These are phyloP conservation scores for Lagodon rhomboides DNA, from an alignment of 2,797 vertebrate genomes.

Conservation along the genomic window DNA sequence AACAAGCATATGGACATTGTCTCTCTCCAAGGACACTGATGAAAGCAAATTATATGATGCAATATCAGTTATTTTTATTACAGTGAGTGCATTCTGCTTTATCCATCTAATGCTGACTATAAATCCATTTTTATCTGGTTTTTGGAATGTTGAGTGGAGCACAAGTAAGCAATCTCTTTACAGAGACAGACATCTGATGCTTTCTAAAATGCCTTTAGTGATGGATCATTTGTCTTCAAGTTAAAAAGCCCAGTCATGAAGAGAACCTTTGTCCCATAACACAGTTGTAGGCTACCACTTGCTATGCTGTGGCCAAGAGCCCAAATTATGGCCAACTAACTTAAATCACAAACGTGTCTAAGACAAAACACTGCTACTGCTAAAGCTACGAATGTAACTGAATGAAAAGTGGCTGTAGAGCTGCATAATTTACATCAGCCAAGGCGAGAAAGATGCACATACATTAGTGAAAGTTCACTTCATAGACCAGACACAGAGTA, in stretches of 20 bases:
- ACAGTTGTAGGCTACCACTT: neutral
- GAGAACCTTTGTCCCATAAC: neutral
- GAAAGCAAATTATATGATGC: neutral
- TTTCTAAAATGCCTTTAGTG: conserved; percentile 16
- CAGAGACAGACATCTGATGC: conserved; percentile 13
- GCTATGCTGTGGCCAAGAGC: conserved; percentile 5
- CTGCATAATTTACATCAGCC: conserved; percentile 12
- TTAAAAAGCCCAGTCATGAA: conserved; percentile 4
- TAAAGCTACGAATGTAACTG: neutral
- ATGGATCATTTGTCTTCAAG: conserved; percentile 1
- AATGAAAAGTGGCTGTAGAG: neutral
- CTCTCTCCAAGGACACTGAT: neutral
- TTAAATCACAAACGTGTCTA: neutral
- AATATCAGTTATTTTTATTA: conserved; percentile 10
- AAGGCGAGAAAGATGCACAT: neutral
- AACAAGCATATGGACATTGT: neutral
- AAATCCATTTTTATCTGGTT: conserved; percentile 12
- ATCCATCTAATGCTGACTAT: neutral
- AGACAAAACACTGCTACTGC: neutral
- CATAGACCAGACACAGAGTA: conserved; percentile 1
- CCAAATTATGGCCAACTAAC: conserved; percentile 1
- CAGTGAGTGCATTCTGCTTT: neutral
- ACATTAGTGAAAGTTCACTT: conserved; percentile 6
- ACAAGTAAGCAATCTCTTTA: neutral
- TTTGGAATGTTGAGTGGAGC: conserved; percentile 16